Conservation (phyloP, 2,888 invertebrate genomes). For the Apodemia zela region DNA sequence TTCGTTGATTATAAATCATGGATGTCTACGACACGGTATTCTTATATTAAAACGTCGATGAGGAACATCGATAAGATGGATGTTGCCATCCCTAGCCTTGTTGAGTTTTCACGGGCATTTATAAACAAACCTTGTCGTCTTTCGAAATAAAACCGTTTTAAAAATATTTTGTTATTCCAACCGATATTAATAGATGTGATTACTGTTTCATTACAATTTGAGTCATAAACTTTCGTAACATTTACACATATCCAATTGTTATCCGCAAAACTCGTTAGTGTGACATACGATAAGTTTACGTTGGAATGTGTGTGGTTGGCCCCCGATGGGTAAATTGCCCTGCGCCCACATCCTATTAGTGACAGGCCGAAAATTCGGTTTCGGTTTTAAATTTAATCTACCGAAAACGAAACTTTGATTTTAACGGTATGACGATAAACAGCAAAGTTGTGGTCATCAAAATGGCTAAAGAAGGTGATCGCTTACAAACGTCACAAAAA, state of each 20-base stretch:
- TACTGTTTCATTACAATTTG: conserved; percentile 11
- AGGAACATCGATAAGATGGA: neutral
- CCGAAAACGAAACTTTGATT: too few species aligned
- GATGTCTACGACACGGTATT: neutral
- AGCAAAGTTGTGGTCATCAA: too few species aligned
- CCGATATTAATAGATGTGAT: conserved; percentile 13
- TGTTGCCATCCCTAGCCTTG: conserved; percentile 33
- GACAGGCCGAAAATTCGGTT: neutral
- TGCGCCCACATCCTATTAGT: neutral
- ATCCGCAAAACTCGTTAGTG: neutral
- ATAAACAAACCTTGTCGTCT: conserved; percentile 40
- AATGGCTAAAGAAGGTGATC: too few species aligned
- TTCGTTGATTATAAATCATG: too few species aligned
- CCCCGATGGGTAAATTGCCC: neutral
- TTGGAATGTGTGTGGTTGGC: too few species aligned
- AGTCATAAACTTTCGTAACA: conserved; percentile 8
- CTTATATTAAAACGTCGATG: neutral
- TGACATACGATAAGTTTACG: neutral
- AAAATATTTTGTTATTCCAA: conserved; percentile 29
- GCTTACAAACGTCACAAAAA: too few species aligned
- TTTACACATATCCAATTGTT: neutral
- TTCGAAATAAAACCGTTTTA: conserved; percentile 37
- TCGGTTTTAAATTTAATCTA: neutral
- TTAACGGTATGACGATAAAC: too few species aligned
- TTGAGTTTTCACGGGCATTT: conserved; percentile 34